phyloP scores from a whole-genome alignment of 2,113 vertebrate genomes.

The Machaerirhynchus nigripectus region DNA sequence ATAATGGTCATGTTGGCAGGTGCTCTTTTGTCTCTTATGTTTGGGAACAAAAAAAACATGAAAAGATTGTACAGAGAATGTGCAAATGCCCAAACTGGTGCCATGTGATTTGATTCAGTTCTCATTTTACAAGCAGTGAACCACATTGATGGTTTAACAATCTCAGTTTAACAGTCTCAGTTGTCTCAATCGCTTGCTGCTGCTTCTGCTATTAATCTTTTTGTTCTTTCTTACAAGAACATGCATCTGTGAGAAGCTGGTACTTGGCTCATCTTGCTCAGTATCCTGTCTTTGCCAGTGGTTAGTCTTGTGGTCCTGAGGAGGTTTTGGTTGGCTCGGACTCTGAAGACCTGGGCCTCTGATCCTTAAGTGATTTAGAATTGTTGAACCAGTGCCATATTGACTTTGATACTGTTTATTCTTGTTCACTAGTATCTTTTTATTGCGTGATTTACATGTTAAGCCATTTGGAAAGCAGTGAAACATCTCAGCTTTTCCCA shows the following conservation, averaged over 20 bases:
- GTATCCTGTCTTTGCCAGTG: neutral
- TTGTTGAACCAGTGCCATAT: neutral
- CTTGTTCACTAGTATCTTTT: neutral
- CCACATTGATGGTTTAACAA: neutral
- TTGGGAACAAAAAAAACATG: neutral
- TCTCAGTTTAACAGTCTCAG: neutral
- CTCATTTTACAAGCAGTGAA: neutral
- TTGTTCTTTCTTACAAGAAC: neutral
- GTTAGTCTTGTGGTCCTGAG: neutral
- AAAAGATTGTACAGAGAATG: neutral
- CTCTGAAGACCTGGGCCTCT: neutral
- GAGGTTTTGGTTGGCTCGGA: neutral
- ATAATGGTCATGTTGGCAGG: neutral
- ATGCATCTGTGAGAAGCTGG: neutral
- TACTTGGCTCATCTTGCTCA: accelerated
- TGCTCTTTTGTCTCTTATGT: neutral
- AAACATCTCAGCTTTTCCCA: neutral
- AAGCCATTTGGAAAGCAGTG: neutral
- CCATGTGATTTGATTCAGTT: neutral
- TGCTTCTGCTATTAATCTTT: neutral
- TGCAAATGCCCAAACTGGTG: neutral
- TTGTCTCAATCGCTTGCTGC: neutral
- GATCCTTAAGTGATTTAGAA: neutral
- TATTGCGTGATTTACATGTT: neutral
- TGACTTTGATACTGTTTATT: neutral